Percentiles rank a stretch among this genome's conserved stretches.
These are phyloP conservation scores for Asteroscopus sphinx DNA, from an alignment of 2,888 invertebrate species.

Conservation along the genomic window DNA sequence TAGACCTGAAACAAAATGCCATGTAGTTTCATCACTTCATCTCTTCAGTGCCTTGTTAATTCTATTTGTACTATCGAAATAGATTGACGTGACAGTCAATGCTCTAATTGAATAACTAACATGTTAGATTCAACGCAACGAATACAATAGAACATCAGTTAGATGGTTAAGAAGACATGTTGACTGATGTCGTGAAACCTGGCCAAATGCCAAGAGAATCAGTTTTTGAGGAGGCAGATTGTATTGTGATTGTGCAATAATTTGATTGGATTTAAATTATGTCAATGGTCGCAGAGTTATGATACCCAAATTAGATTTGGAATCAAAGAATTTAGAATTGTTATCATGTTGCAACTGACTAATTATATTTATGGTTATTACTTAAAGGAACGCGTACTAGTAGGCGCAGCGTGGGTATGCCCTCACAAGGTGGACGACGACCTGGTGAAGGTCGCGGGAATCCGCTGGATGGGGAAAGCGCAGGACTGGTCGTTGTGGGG, in stretches of 20 bases:
- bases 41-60: constrained; percentile 10
- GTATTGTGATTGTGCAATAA: constrained; percentile 25
- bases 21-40: background rate
- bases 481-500: too few relatives aligned
- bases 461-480: too few relatives aligned
- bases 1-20: constrained; percentile 2
- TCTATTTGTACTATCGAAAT: constrained; percentile 27
- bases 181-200: constrained; percentile 29
- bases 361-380: too few relatives aligned
- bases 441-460: too few relatives aligned
- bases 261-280: constrained; percentile 25
- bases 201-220: constrained; percentile 25
- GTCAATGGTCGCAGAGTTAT: constrained; percentile 4
- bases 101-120: constrained; percentile 21
- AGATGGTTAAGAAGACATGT: constrained; percentile 25
- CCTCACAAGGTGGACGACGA: too few relatives aligned
- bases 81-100: constrained; percentile 31
- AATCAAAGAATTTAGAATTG: too few relatives aligned
- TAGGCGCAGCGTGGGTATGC: too few relatives aligned
- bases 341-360: too few relatives aligned
- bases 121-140: constrained; percentile 11
- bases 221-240: constrained; percentile 4
- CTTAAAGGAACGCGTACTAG: too few relatives aligned
- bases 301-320: too few relatives aligned
- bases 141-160: constrained; percentile 31